phyloP scores from a whole-genome alignment of 1,140 invertebrate species.

The Eciton burchellii region DNA sequence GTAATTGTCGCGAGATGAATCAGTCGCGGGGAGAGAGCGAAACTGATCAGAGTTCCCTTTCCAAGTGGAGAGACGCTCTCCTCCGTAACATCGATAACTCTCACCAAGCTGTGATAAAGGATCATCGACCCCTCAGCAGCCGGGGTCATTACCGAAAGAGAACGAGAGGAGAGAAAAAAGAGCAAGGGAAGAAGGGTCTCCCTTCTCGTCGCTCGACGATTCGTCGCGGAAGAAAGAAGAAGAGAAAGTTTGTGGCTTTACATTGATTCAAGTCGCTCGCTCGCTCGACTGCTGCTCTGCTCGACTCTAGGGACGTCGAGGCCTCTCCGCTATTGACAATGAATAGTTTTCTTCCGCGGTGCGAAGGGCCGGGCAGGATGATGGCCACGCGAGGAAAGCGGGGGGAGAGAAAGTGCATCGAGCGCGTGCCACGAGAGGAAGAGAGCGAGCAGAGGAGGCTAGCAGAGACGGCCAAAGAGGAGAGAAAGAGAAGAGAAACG shows the following conservation, averaged over 20 bases:
- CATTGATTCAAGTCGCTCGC: constrained; percentile 56
- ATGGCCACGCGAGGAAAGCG: neutral
- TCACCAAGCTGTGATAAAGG: constrained; percentile 41
- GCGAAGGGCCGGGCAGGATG: constrained; percentile 49
- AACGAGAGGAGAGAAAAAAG: neutral
- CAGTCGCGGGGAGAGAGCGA: constrained; percentile 54
- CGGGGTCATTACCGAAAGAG: constrained; percentile 21
- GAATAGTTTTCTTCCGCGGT: constrained; percentile 75
- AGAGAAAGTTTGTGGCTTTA: constrained; percentile 48
- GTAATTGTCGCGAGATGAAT: constrained; percentile 68
- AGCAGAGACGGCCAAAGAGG: constrained; percentile 11
- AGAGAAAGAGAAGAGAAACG: constrained; percentile 43
- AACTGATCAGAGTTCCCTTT: constrained; percentile 29
- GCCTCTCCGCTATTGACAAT: constrained; percentile 75
- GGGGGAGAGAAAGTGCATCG: neutral
- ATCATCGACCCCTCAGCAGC: constrained; percentile 41
- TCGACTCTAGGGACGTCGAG: constrained; percentile 61
- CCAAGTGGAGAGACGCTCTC: too few relatives aligned
- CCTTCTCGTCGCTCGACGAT: constrained; percentile 20
- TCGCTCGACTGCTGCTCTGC: constrained; percentile 49
- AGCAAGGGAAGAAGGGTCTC: constrained; percentile 22
- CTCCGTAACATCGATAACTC: constrained; percentile 19
- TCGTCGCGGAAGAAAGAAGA: constrained; percentile 38
- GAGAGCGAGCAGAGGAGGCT: constrained; percentile 45
- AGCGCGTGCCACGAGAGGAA: constrained; percentile 2